Evolutionary conservation across 2,113 vertebrate species (phyloP).

Genomic region (Elachura formosa): DNA sequence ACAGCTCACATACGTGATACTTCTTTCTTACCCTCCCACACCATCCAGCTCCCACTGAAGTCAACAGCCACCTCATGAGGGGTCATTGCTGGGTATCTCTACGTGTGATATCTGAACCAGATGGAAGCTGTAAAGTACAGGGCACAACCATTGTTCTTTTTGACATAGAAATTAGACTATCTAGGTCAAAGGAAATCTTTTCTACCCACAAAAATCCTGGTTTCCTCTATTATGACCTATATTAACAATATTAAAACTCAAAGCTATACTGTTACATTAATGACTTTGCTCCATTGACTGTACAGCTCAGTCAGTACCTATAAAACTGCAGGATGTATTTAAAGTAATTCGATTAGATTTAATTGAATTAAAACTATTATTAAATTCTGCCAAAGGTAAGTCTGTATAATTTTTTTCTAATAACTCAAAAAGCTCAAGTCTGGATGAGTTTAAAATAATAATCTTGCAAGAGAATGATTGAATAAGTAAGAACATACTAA

Average conservation of each 20-base stretch:
- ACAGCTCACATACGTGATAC: background rate
- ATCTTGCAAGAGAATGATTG: conserved; percentile 57
- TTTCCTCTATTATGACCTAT: conserved; percentile 16
- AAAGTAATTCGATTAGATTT: conserved; percentile 61
- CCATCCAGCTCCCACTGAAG: background rate
- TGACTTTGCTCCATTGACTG: conserved; percentile 27
- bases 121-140: background rate
- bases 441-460: conserved; percentile 70
- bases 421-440: conserved; percentile 69
- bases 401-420: conserved; percentile 56
- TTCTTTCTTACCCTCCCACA: background rate
- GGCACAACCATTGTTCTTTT: background rate
- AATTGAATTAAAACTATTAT: conserved; percentile 66
- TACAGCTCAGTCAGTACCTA: conserved; percentile 35
- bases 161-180: background rate
- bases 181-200: background rate
- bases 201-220: background rate
- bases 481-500: conserved; percentile 50
- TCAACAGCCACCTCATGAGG: background rate
- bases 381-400: conserved; percentile 61
- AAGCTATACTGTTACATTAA: background rate
- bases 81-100: background rate
- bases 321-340: conserved; percentile 60
- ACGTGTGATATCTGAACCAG: background rate
- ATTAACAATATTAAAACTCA: conserved; percentile 16